phyloP scores from a whole-genome alignment of 2,888 invertebrate species.

The Stenoptilia bipunctidactyla region DNA sequence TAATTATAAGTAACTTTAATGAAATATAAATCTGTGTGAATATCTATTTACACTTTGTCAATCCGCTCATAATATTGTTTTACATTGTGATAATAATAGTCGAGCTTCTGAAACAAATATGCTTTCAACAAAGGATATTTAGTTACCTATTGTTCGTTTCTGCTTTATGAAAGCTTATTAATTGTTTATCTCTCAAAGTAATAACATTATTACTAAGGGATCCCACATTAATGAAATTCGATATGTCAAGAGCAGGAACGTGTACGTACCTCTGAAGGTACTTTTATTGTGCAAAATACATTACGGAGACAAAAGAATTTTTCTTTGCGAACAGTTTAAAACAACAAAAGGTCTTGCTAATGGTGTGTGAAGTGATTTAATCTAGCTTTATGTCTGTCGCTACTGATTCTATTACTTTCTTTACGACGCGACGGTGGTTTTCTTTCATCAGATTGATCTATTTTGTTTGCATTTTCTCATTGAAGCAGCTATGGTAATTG shows the following conservation, averaged over 20 bases:
- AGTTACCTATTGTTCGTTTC: conserved; percentile 27
- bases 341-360: conserved; percentile 32
- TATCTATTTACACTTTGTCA: no score
- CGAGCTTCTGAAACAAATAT: conserved; percentile 5
- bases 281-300: not conserved
- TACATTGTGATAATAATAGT: no score
- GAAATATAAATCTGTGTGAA: no score
- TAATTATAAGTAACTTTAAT: no score
- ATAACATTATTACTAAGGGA: not conserved
- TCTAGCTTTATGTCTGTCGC: conserved; percentile 37
- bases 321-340: conserved; percentile 18
- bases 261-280: not conserved
- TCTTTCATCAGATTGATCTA: no score
- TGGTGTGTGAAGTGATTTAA: conserved; percentile 54
- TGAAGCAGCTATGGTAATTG: no score
- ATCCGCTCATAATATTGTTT: no score
- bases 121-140: conserved; percentile 19
- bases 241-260: not conserved
- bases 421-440: no score
- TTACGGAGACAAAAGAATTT: conserved; percentile 9
- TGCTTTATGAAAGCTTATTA: conserved; percentile 41
- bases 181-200: conserved; percentile 28
- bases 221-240: conserved; percentile 1
- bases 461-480: no score
- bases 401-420: not conserved